A percentile compares a stretch with the other conserved stretches of the same genome.
Evolutionary conservation across 2,888 invertebrate genomes (phyloP).

Genomic region (Synanthedon vespiformis): DNA sequence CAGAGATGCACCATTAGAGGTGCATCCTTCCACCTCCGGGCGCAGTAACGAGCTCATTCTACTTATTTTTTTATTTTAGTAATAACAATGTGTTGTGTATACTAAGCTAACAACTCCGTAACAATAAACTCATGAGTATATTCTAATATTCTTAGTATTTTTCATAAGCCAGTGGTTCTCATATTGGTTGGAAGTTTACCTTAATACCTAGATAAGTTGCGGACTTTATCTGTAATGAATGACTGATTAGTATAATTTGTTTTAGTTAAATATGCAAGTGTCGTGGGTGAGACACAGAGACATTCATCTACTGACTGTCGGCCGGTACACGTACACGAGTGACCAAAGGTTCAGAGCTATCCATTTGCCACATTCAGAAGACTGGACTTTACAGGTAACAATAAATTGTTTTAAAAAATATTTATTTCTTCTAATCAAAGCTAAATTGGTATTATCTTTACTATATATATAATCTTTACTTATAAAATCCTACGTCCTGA

Average conservation of each 20-base stretch:
- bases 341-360: constrained; percentile 92
- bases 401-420: background rate
- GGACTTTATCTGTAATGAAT: too few species aligned
- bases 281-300: constrained; percentile 93
- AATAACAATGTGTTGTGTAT: background rate
- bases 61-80: background rate
- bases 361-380: constrained; percentile 86
- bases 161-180: too few species aligned
- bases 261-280: constrained; percentile 77
- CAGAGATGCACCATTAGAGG: constrained; percentile 8
- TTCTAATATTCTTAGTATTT: too few species aligned
- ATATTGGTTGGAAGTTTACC: too few species aligned
- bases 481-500: too few species aligned
- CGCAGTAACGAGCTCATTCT: background rate
- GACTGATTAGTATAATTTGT: constrained; percentile 17
- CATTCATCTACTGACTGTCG: constrained; percentile 89
- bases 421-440: too few species aligned
- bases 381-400: constrained; percentile 85
- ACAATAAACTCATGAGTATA: too few species aligned
- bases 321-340: constrained; percentile 90
- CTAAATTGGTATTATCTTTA: too few species aligned
- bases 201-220: too few species aligned
- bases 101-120: background rate
- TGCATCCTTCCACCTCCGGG: constrained; percentile 3
- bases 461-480: too few species aligned